Percentiles rank a stretch among this genome's conserved stretches.
These are phyloP conservation scores for Ciconia nigra DNA, from an alignment of 2,797 vertebrate genomes.

Conservation along the genomic window DNA sequence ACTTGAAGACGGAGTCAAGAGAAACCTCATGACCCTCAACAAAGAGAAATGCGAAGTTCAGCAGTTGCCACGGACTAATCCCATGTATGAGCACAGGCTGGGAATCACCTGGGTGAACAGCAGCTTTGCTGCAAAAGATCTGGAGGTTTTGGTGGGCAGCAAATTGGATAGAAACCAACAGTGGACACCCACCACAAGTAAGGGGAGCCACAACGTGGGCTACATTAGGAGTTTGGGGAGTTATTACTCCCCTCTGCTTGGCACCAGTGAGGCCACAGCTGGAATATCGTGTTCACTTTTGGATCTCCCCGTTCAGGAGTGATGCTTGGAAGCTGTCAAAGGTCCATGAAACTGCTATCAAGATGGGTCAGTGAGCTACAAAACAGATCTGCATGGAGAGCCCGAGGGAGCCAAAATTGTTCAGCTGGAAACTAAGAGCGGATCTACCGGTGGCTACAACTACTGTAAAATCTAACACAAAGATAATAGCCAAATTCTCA, in stretches of 20 bases:
- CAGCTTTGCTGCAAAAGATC: neutral
- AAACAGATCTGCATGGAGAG: neutral
- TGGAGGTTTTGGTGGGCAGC: neutral
- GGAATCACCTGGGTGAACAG: neutral
- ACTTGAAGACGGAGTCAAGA: neutral
- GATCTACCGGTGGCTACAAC: neutral
- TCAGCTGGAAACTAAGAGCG: neutral
- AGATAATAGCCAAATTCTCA: neutral
- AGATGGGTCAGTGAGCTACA: neutral
- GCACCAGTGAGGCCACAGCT: neutral
- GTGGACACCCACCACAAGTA: neutral
- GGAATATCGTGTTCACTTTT: neutral
- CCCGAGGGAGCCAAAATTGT: accelerated
- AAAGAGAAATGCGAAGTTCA: neutral
- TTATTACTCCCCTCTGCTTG: neutral
- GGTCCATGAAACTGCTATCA: neutral
- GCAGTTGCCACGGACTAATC: neutral
- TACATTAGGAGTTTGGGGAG: neutral
- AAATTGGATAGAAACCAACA: neutral
- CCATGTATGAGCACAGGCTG: neutral
- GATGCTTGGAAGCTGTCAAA: neutral
- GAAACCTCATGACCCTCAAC: neutral
- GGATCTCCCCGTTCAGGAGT: neutral
- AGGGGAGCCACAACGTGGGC: neutral
- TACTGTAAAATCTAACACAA: neutral